Percentiles rank a stretch among this genome's conserved stretches.
Conservation (phyloP, 2,797 vertebrate species). For the Onychomys leucogaster region DNA sequence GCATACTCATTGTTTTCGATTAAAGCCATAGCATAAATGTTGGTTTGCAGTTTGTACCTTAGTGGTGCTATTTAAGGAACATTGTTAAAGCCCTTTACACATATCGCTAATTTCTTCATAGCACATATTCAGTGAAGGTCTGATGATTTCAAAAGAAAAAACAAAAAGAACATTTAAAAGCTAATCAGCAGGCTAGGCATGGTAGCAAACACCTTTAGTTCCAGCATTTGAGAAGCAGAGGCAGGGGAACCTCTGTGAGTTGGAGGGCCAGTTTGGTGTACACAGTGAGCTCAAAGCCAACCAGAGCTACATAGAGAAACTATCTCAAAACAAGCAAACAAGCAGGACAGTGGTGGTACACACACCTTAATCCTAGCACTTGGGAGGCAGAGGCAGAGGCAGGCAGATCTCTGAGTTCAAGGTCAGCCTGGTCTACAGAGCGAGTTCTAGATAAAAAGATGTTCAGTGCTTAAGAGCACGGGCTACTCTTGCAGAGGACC, state of each 20-base stretch:
- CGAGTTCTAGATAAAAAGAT: neutral
- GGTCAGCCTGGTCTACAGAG: neutral
- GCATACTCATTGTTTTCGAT: neutral
- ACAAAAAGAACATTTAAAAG: neutral
- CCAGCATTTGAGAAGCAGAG: neutral
- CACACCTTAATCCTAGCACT: neutral
- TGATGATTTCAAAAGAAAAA: neutral
- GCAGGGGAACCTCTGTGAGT: neutral
- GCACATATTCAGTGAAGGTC: neutral
- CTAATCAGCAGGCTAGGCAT: neutral
- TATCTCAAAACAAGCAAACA: neutral
- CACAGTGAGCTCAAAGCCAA: neutral
- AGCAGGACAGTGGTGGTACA: neutral
- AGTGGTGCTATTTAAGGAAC: neutral
- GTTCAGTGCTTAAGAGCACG: neutral
- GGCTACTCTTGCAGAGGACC: neutral
- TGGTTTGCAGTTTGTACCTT: neutral
- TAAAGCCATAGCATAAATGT: neutral
- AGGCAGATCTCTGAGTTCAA: neutral
- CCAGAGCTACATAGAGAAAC: neutral
- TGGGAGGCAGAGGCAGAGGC: neutral
- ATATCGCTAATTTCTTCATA: neutral
- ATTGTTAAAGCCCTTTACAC: neutral
- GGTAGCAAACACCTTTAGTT: neutral
- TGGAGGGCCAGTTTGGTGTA: neutral